These are phyloP conservation scores for Petrosia ficiformis DNA, from an alignment of 37 sponge, comb jelly and placozoan species.

Conservation along the genomic window DNA sequence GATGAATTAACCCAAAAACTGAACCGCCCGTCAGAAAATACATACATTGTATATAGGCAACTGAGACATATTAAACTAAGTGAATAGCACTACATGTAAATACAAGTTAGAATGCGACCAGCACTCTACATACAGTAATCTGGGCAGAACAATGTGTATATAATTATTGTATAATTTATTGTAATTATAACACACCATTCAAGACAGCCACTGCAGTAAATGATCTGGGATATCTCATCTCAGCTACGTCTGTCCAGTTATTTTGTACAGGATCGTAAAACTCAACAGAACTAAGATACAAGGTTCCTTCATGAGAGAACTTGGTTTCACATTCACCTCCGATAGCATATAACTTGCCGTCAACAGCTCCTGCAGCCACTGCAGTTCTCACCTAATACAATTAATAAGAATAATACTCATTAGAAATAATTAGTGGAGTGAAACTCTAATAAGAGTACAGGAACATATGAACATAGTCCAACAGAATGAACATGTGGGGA, in stretches of 20 bases:
- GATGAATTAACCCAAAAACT: too few relatives aligned
- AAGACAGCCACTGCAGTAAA: slow-evolving; percentile 78
- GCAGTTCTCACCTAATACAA: slow-evolving; percentile 66
- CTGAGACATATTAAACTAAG: too few relatives aligned
- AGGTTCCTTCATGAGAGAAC: slow-evolving; percentile 74
- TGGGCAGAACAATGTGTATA: not conserved
- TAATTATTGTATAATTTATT: too few relatives aligned
- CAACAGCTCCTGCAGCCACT: slow-evolving; percentile 70
- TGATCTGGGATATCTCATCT: slow-evolving; percentile 70
- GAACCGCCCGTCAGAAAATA: too few relatives aligned
- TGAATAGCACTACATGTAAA: too few relatives aligned
- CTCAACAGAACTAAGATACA: slow-evolving; percentile 79
- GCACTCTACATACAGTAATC: too few relatives aligned
- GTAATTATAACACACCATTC: slow-evolving; percentile 46
- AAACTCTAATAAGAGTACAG: too few relatives aligned
- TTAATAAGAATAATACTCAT: not conserved
- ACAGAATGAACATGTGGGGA: too few relatives aligned
- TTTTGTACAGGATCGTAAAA: slow-evolving; percentile 77
- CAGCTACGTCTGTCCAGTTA: slow-evolving; percentile 52
- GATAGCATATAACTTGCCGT: slow-evolving; percentile 88
- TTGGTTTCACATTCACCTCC: slow-evolving; percentile 87
- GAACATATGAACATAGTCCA: too few relatives aligned
- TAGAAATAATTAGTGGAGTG: too few relatives aligned
- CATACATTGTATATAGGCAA: too few relatives aligned
- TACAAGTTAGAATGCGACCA: too few relatives aligned